Evolutionary conservation across 2,113 vertebrate genomes (phyloP).

Genomic region (Dromiciops gliroides): DNA sequence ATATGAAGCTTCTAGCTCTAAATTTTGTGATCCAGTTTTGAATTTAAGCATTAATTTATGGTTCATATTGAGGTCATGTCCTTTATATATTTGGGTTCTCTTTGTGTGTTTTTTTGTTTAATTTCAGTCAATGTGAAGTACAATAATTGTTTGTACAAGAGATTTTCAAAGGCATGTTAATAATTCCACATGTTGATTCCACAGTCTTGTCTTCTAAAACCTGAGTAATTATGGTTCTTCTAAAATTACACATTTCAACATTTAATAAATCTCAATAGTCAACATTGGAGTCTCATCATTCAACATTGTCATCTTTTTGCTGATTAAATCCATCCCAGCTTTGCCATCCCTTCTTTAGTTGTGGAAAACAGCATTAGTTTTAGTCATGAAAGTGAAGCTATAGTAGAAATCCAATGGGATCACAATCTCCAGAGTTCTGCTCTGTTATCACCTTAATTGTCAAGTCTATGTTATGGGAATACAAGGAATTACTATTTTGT

Average conservation of each 20-base stretch:
- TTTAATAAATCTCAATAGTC: not conserved
- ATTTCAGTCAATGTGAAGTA: not conserved
- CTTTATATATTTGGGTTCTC: not conserved
- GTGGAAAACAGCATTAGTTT: not conserved
- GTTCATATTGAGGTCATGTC: not conserved
- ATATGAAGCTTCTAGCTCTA: not conserved
- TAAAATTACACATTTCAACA: not conserved
- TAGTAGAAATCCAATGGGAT: not conserved
- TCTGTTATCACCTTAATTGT: not conserved
- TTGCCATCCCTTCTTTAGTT: not conserved
- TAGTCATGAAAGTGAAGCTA: not conserved
- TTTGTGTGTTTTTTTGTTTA: not conserved
- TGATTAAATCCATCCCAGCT: not conserved
- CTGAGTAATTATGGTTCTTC: not conserved
- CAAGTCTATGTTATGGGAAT: not conserved
- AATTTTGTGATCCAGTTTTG: not conserved
- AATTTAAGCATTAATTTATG: not conserved
- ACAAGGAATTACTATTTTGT: not conserved
- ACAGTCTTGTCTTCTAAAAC: not conserved
- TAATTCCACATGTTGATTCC: not conserved
- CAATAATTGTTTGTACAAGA: not conserved
- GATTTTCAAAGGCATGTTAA: not conserved
- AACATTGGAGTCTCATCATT: not conserved
- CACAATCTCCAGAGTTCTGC: not conserved
- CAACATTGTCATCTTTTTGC: not conserved